phyloP scores from a whole-genome alignment of 2,113 vertebrate species.

The Holacanthus passer region DNA sequence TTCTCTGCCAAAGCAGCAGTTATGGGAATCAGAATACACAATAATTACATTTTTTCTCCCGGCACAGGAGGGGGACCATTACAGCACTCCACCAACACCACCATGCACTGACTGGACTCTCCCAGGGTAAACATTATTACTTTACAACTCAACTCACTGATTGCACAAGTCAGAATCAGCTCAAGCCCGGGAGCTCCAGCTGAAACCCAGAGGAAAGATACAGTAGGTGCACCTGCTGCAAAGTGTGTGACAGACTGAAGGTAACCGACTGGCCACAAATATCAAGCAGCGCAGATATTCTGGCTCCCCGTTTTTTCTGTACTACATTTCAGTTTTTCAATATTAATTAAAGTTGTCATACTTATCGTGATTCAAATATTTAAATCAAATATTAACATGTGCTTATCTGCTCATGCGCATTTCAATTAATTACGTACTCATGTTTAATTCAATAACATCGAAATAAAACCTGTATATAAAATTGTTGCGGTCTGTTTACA shows the following conservation, averaged over 20 bases:
- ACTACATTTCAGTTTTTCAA: neutral
- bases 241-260: slow-evolving; percentile 5
- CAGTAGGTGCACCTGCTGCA: slow-evolving; percentile 40
- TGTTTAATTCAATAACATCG: neutral
- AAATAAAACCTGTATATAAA: neutral
- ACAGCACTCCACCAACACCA: slow-evolving; percentile 89
- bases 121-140: slow-evolving; percentile 81
- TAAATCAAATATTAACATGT: neutral
- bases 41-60: slow-evolving; percentile 94
- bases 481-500: neutral
- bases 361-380: neutral
- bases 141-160: slow-evolving; percentile 81
- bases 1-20: slow-evolving; percentile 96
- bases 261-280: neutral
- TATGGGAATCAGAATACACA: slow-evolving; percentile 95
- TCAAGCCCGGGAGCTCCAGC: slow-evolving; percentile 48
- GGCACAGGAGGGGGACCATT: slow-evolving; percentile 89
- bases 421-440: neutral
- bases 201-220: slow-evolving; percentile 41
- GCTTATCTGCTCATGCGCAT: neutral
- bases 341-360: neutral
- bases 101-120: slow-evolving; percentile 85
- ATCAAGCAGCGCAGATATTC: neutral
- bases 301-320: neutral
- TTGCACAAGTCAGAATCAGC: slow-evolving; percentile 78